phyloP scores from a whole-genome alignment of 2,888 invertebrate species.

The Ceraclea dissimilis region DNA sequence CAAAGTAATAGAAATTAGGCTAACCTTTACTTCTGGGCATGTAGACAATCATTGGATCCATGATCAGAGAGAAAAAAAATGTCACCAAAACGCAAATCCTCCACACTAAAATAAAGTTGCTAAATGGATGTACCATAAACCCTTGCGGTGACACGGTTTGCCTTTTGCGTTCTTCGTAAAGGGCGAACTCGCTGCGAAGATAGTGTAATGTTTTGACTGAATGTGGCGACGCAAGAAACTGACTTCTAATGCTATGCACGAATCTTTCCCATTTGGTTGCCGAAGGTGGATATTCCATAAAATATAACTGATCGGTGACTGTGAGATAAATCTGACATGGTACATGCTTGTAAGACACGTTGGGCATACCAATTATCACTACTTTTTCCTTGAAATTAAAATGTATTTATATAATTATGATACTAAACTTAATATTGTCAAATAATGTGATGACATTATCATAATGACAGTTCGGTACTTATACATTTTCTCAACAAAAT shows the following conservation, averaged over 20 bases:
- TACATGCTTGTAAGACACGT: background rate
- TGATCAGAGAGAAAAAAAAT: background rate
- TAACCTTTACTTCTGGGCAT: no score
- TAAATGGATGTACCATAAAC: slow-evolving; percentile 21
- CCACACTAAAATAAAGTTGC: slow-evolving; percentile 14
- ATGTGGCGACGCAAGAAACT: background rate
- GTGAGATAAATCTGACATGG: background rate
- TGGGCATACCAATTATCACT: no score
- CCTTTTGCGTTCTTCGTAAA: slow-evolving; percentile 10
- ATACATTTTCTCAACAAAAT: no score
- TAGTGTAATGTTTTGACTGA: background rate
- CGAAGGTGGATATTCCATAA: background rate
- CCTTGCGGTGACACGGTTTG: slow-evolving; percentile 10
- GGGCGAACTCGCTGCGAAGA: slow-evolving; percentile 9
- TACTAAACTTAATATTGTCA: no score
- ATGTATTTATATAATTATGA: no score
- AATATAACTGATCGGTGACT: background rate
- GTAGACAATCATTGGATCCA: slow-evolving; percentile 6
- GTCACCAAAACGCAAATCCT: background rate
- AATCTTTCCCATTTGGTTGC: background rate
- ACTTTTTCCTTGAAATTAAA: no score
- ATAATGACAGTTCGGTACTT: no score
- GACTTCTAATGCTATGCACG: background rate
- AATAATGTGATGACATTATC: no score
- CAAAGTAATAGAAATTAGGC: no score